Evolutionary conservation across 2,888 invertebrate species (phyloP), one percentile per base, ranked within the genome.

Genomic region (Abrostola tripartita): DNA sequence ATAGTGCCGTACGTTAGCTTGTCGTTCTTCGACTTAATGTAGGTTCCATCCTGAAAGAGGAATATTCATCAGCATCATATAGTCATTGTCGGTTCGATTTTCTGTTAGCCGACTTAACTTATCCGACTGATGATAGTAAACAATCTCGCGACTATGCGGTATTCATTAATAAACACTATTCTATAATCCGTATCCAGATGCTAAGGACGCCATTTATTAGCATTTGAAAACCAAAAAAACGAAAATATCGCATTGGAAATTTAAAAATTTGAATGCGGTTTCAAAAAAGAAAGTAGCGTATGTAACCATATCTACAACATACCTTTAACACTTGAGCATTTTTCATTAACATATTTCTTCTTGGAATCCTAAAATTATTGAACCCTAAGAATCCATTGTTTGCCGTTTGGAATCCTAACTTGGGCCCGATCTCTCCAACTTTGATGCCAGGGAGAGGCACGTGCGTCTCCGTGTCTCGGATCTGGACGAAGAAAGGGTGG

Each of bases 311-410:
- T 4, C 24, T 24, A 1, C 1, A 12, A 61, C 65, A 64, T 79
- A 95, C 95, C 88, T 95, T 90, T 59, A 95, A 85, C 76, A 98
- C 98, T 95, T 98, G 96, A 62, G 97, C 97, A 91, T 98, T 97
- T 90, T 97, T 98, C 98, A 98, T 99, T 35, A 99, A 90, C 98
- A 99, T 97, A 72, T 97, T 95, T n/a, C 95, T 95, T 53, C 98
- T 95, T 0, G 99, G 98, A 84, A 99, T 97, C 71, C 98, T 95
- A 24, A 97, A 97, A 78, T 98, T 95, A 53, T 98, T 96, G 67
- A 99, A 97, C 0, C 97, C 97, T 59, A 99, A 94, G 89, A 97
- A 99, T 0, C 99, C 99, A 90, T 99, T 99, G 85, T 99, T 99
- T 1, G 97, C 96, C 0, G 96, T 96, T 81, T 97, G 97, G 96